phyloP scores from a whole-genome alignment of 2,113 vertebrate species.

The Damaliscus lunatus region DNA sequence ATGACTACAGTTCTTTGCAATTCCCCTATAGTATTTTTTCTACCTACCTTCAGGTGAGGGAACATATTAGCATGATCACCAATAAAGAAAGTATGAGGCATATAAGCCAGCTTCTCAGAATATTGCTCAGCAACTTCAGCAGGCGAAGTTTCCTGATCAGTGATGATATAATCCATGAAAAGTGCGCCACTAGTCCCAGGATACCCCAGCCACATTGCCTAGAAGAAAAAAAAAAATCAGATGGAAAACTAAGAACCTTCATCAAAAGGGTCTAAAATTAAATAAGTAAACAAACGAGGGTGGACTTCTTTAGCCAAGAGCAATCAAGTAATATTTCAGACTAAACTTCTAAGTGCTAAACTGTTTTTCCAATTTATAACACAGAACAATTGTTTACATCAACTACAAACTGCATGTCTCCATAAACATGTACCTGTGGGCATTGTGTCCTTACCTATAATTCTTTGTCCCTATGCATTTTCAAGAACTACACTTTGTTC shows the following conservation, averaged over 20 bases:
- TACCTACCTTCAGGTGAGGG: conserved; percentile 94
- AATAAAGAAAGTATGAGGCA: conserved; percentile 98
- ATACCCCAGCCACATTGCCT: conserved; percentile 99
- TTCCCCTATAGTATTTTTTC: neutral
- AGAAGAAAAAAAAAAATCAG: neutral
- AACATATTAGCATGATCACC: conserved; percentile 99
- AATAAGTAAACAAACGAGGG: neutral
- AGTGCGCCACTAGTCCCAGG: conserved; percentile 97
- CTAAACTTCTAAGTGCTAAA: neutral
- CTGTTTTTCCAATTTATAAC: neutral
- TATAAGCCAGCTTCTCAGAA: conserved; percentile 98
- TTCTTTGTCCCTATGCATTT: neutral
- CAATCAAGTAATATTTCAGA: conserved; percentile 1
- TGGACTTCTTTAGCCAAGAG: neutral
- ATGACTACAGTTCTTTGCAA: neutral
- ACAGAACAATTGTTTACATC: neutral
- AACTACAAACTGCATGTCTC: neutral
- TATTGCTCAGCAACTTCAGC: conserved; percentile 95
- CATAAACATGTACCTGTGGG: neutral
- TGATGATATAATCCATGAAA: conserved; percentile 99
- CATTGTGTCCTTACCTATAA: neutral
- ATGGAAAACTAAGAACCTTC: neutral
- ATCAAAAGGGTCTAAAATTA: neutral
- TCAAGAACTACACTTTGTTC: neutral
- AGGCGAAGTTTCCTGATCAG: conserved; percentile 97